Evolutionary conservation across 1,140 invertebrate genomes (phyloP), one percentile per base, ranked within the genome.

Genomic region (Lepidotrigona ventralis): DNA sequence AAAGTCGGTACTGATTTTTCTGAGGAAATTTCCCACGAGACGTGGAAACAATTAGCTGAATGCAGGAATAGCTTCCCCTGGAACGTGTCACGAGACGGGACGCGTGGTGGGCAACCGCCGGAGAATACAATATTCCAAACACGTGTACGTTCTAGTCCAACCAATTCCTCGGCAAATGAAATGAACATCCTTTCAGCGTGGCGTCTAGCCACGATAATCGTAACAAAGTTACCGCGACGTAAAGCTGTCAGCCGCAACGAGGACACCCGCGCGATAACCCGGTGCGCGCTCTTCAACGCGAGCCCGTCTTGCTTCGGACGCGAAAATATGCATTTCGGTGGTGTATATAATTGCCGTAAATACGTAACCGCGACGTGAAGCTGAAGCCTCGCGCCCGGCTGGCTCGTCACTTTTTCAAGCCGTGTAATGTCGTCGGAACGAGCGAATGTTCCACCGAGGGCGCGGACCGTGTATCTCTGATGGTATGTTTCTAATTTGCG

Each of bases 401-500:
- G 21, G n/a, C 78, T 69, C 72, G 86, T 69, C 86, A 85, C 69
- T 88, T 88, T 87, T 88, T 87, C 86, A 70, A 46, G 51, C 72
- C 58, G 80, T 60, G 81, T 76, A 84, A 86, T 51, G 77, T 87
- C 58, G 70, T 79, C 75, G 60, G 64, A 46, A 51, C 64, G 78
- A 60, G 71, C 63, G 76, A 74, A 8, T 8, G 79, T 79, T 77
- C 56, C 51, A 53, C 74, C 46, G 21, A 29, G 29, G 19, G 39
- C 33, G 19, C 46, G 21, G 17, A 23, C 60, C 63, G 75, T 68
- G 56, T 74, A 76, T 77, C 60, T 66, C 79, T 77, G 79, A 74
- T 85, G 88, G 86, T 88, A 90, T 89, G 83, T 83, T 90, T 91
- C 91, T 92, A 92, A 93, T 92, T 93, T 93, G 88, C 89, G 88